Conservation (phyloP, 2,888 invertebrate genomes). For the Xestoiulus laeticollis region DNA sequence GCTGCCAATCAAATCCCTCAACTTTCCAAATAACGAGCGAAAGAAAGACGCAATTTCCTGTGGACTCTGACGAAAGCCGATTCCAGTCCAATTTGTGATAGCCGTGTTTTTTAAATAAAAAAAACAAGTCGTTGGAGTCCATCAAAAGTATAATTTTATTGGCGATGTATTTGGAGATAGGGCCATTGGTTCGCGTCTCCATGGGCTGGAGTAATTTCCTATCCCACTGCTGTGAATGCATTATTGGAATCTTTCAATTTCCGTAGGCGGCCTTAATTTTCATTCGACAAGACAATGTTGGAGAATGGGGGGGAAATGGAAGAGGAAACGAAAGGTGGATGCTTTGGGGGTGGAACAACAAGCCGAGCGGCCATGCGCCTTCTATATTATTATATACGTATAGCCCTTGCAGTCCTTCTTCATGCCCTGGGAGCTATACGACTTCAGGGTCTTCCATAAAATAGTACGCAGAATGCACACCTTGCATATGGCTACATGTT, state of each 20-base stretch:
- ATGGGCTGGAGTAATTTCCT: slow-evolving; percentile 50
- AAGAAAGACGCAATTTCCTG: slow-evolving; percentile 53
- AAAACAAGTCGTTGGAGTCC: slow-evolving; percentile 48
- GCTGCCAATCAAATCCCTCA: slow-evolving; percentile 53
- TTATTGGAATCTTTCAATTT: slow-evolving; percentile 54
- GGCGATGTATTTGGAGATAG: slow-evolving; percentile 16
- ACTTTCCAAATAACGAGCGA: slow-evolving; percentile 50
- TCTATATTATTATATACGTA: not conserved
- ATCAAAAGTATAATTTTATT: slow-evolving; percentile 52
- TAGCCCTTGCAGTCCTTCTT: not conserved
- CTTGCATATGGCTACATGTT: not conserved
- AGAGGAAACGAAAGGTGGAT: slow-evolving; percentile 34
- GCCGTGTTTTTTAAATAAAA: slow-evolving; percentile 49
- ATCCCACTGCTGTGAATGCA: slow-evolving; percentile 50
- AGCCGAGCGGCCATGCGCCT: not conserved
- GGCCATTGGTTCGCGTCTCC: not conserved
- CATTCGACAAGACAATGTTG: slow-evolving; percentile 51
- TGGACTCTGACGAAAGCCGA: slow-evolving; percentile 49
- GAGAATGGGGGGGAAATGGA: slow-evolving; percentile 30
- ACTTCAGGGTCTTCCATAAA: not conserved
- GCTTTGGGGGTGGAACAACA: slow-evolving; percentile 4
- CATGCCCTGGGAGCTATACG: not conserved
- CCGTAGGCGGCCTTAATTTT: slow-evolving; percentile 49
- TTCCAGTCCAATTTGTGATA: slow-evolving; percentile 51
- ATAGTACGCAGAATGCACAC: not conserved